These are phyloP conservation scores for Labeo catla DNA, from an alignment of 2,113 vertebrate species.

Conservation along the genomic window DNA sequence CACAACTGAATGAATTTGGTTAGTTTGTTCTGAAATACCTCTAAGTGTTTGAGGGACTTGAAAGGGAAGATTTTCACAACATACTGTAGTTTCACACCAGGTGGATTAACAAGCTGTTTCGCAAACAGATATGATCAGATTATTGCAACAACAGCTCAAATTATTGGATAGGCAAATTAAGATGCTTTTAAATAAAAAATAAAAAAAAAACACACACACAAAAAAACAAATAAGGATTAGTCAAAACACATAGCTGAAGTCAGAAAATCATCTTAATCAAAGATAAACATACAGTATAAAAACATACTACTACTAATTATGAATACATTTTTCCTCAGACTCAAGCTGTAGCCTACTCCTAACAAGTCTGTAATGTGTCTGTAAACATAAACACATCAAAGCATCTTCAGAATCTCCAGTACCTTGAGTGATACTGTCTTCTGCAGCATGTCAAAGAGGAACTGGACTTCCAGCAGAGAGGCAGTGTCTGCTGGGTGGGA, in stretches of 20 bases:
- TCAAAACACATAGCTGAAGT: not conserved
- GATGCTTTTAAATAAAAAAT: not conserved
- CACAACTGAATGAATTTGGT: not conserved
- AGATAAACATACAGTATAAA: not conserved
- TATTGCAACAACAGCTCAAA: not conserved
- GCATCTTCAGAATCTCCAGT: not conserved
- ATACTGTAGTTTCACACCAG: slow-evolving; percentile 76
- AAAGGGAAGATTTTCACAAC: slow-evolving; percentile 94
- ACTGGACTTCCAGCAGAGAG: slow-evolving; percentile 88
- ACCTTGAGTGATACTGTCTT: slow-evolving; percentile 94
- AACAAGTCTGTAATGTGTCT: not conserved
- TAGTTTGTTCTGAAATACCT: slow-evolving; percentile 74
- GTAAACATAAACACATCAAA: not conserved
- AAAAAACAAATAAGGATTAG: not conserved
- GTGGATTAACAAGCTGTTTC: slow-evolving; percentile 82
- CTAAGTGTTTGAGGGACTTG: slow-evolving; percentile 89
- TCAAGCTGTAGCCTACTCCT: not conserved
- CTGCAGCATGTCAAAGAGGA: slow-evolving; percentile 93
- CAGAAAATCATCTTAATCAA: not conserved
- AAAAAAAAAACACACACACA: not conserved
- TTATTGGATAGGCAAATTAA: not conserved
- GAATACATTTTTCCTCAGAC: not conserved
- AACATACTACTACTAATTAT: not conserved
- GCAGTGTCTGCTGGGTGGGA: slow-evolving; percentile 90
- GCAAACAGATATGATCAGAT: slow-evolving; percentile 6